Base-by-base conservation (phyloP, 2,888 invertebrate genomes). In the Auanema freiburgensis region DNA sequence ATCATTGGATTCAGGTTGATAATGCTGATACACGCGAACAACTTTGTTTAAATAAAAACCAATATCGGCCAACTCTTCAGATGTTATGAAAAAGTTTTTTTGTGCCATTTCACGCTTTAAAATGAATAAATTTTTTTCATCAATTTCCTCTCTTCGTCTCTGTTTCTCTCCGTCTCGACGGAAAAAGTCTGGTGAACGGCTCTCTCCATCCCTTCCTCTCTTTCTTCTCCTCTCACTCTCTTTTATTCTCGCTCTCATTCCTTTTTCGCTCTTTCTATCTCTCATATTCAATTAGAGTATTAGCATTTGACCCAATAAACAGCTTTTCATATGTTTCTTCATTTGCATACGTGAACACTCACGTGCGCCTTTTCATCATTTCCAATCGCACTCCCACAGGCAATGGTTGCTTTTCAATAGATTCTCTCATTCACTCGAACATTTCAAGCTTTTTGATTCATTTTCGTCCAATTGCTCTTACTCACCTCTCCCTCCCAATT, bases 211-310 rank as follows among this genome's bases (percentile, higher is more conserved):
- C 46, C 46, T 46, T 21, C 21, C 46, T 5, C 46, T 46, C 10
- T 21, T 6, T 52, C 76, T 90, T 90, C 67, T 90, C 3, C 10
- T 46, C 46, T 46, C 16, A 5, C 3, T 46, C 10, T 10, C 16
- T 46, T 10, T 10, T 46, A 3, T 46, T 21, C 21, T 10, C 21
- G 6, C 46, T 10, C 16, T 18, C 10, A 3, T 21, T 5, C 46
- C 21, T 21, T 46, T 10, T 46, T 46, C 46, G 4, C 46, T 46
- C 46, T 10, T 10, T 46, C 16, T 21, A 3, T 46, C 87, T 18
- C 90, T 33, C 33, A 33, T 33, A 33, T 33, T 33, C 33, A 33
- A 33, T 33, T 33, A 33, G 33, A 33, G 33, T 33, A 33, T 33
- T 33, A 33, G 33, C 33, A 33, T 33, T 33, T 33, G 33, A 33